These are phyloP conservation scores for Dyspetes luteomarginatus DNA, from an alignment of 2,888 invertebrate species.

Conservation along the genomic window DNA sequence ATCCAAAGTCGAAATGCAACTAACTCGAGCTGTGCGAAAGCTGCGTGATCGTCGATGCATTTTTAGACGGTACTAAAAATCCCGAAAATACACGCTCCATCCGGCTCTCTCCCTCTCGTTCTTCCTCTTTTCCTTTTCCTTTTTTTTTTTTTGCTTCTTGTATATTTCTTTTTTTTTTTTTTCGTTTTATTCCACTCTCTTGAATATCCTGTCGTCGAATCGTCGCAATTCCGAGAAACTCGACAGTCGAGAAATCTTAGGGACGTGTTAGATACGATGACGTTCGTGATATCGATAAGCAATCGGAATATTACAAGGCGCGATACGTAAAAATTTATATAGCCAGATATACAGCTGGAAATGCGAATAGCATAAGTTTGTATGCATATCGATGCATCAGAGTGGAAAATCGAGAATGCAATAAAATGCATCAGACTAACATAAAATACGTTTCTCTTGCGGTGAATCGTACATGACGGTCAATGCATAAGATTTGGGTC, in stretches of 20 bases:
- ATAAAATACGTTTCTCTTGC: constrained; percentile 1
- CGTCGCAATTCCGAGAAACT: constrained; percentile 11
- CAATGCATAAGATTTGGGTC: constrained; percentile 59
- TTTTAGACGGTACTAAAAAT: constrained; percentile 57
- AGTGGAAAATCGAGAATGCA: constrained; percentile 15
- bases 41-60: constrained; percentile 53
- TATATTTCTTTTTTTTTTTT: background rate
- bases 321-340: background rate
- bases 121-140: background rate
- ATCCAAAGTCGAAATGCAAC: constrained; percentile 3
- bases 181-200: background rate
- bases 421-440: constrained; percentile 34
- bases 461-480: constrained; percentile 47
- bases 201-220: constrained; percentile 9
- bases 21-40: constrained; percentile 22
- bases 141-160: background rate
- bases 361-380: background rate
- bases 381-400: background rate
- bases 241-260: no score
- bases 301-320: background rate
- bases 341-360: background rate
- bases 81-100: constrained; percentile 57
- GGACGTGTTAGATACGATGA: background rate
- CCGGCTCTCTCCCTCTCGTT: constrained; percentile 33
- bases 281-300: background rate